Evolutionary conservation across 2,888 invertebrate species (phyloP).

Genomic region (Nipponacmea schrenckii): DNA sequence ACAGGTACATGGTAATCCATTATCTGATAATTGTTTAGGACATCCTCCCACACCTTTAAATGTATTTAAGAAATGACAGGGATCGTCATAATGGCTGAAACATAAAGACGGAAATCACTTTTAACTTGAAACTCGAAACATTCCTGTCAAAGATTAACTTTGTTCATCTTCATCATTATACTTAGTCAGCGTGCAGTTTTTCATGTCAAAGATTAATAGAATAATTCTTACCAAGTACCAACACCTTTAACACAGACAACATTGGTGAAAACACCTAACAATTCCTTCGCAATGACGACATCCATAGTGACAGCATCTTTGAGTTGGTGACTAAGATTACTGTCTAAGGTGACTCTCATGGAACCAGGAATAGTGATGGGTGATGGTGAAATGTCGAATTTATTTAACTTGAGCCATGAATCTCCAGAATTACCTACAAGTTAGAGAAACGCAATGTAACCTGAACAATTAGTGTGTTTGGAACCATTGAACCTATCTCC

Average conservation of each 20-base stretch:
- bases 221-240: conserved; percentile 22
- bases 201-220: no score
- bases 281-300: conserved; percentile 22
- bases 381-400: conserved; percentile 15
- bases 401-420: conserved; percentile 1
- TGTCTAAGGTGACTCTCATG: conserved; percentile 13
- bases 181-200: no score
- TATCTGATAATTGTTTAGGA: conserved; percentile 15
- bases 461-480: no score
- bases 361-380: conserved; percentile 18
- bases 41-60: conserved; percentile 11
- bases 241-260: conserved; percentile 17
- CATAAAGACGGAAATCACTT: no score
- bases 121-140: no score
- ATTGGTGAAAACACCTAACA: conserved; percentile 15
- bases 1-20: conserved; percentile 25
- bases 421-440: not conserved
- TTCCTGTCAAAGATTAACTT: no score
- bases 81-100: conserved; percentile 19
- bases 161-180: no score
- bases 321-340: conserved; percentile 16
- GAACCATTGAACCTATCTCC: no score
- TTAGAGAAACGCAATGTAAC: no score
- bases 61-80: conserved; percentile 20
- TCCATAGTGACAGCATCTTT: conserved; percentile 12